Evolutionary conservation across 2,797 vertebrate genomes (phyloP).

Genomic region (Onychomys torridus): DNA sequence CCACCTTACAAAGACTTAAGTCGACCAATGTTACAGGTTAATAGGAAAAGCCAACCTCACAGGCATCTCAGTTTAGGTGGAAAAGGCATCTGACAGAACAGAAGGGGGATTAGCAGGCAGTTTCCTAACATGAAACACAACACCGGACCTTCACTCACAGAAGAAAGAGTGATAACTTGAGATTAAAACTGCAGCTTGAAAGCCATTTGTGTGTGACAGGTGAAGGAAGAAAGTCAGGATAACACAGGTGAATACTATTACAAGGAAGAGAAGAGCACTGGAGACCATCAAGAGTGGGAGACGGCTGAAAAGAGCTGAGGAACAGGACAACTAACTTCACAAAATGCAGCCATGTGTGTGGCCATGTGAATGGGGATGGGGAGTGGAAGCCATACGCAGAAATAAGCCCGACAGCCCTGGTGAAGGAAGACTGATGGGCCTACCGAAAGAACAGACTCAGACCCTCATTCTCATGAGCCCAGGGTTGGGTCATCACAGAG

Average conservation of each 20-base stretch:
- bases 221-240: not conserved
- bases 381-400: too few relatives aligned
- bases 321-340: not conserved
- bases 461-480: not conserved
- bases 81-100: constrained; percentile 37
- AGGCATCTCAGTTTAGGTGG: constrained; percentile 1
- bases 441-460: not conserved
- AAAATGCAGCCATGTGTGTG: not conserved
- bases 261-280: not conserved
- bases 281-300: not conserved
- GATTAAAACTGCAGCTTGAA: not conserved
- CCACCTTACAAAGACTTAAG: not conserved
- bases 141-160: not conserved
- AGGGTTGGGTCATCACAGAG: not conserved
- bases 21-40: not conserved
- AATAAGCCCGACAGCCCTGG: too few relatives aligned
- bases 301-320: not conserved
- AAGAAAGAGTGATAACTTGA: not conserved
- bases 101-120: not conserved
- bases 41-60: not conserved
- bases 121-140: constrained; percentile 40
- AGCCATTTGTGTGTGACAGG: not conserved
- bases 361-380: not conserved
- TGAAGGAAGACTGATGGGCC: too few relatives aligned
- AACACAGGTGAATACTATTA: not conserved